These are phyloP conservation scores for Chymomyza caudatula DNA, from an alignment of 2,888 invertebrate species.

Conservation along the genomic window DNA sequence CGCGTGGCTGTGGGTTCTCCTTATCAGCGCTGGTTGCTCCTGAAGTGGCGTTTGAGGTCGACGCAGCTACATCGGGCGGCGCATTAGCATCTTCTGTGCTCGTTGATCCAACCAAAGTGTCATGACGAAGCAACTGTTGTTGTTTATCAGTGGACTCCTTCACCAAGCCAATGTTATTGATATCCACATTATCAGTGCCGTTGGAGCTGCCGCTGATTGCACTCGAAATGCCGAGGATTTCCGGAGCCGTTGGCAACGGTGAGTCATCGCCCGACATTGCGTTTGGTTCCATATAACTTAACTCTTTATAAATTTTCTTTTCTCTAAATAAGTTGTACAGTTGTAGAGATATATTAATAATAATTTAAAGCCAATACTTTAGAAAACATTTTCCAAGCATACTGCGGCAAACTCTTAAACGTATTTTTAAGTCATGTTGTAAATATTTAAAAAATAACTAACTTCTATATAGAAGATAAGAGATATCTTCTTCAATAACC, in stretches of 20 bases:
- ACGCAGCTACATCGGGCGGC: slow-evolving; percentile 15
- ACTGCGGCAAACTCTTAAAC: too few relatives aligned
- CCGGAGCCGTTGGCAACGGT: slow-evolving; percentile 35
- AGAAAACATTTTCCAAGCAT: too few relatives aligned
- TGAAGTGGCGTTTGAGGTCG: neutral
- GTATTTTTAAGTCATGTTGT: too few relatives aligned
- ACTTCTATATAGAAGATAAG: too few relatives aligned
- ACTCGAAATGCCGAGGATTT: slow-evolving; percentile 45
- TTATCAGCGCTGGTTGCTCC: slow-evolving; percentile 57
- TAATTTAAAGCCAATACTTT: too few relatives aligned
- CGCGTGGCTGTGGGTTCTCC: slow-evolving; percentile 84
- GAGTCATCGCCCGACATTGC: slow-evolving; percentile 35
- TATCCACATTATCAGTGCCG: slow-evolving; percentile 14
- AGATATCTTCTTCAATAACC: too few relatives aligned
- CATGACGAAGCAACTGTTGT: neutral
- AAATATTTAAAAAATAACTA: too few relatives aligned
- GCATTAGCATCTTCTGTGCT: slow-evolving; percentile 54
- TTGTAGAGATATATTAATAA: too few relatives aligned
- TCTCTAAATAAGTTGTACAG: too few relatives aligned
- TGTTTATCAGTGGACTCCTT: neutral
- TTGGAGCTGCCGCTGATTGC: neutral
- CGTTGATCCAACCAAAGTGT: slow-evolving; percentile 13
- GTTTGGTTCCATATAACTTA: slow-evolving; percentile 17
- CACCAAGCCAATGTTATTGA: slow-evolving; percentile 43
- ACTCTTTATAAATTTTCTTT: neutral